A percentile compares a stretch with the other conserved stretches of the same genome.
These are phyloP conservation scores for Nanorana parkeri DNA, from an alignment of 2,113 vertebrate genomes.

Conservation along the genomic window DNA sequence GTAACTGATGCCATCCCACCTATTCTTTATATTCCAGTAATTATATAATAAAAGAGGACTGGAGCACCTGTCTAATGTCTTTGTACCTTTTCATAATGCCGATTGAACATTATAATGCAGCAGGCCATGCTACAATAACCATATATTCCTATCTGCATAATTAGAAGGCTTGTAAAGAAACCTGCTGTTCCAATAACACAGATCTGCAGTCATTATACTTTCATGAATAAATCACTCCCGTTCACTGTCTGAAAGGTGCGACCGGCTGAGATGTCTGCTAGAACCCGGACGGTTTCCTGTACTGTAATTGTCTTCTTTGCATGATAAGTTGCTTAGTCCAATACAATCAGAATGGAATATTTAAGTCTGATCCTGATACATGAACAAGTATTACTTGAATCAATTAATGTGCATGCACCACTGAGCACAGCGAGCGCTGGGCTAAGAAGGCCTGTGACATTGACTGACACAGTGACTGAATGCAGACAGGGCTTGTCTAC, in stretches of 20 bases:
- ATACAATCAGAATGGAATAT: neutral
- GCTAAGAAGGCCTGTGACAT: neutral
- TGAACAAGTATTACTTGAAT: slow-evolving; percentile 1
- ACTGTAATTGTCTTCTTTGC: slow-evolving; percentile 34
- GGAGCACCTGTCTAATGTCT: too few relatives aligned
- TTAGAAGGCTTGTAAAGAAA: neutral
- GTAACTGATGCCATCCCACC: too few relatives aligned
- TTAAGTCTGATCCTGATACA: slow-evolving; percentile 14
- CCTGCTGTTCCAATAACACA: neutral
- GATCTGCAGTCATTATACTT: neutral
- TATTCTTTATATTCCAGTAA: too few relatives aligned
- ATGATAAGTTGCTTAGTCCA: neutral
- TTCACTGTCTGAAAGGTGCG: neutral
- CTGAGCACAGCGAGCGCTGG: neutral
- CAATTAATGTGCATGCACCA: slow-evolving; percentile 14
- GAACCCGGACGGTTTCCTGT: neutral
- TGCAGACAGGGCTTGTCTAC: neutral
- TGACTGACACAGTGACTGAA: neutral
- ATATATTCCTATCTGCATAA: slow-evolving; percentile 1
- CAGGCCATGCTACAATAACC: neutral
- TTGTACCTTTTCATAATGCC: too few relatives aligned
- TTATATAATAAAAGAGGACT: too few relatives aligned
- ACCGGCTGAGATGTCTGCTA: neutral
- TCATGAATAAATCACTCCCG: neutral
- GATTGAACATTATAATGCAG: neutral